These are phyloP conservation scores for Bombylius discolor DNA, from an alignment of 2,888 invertebrate species.

Conservation along the genomic window DNA sequence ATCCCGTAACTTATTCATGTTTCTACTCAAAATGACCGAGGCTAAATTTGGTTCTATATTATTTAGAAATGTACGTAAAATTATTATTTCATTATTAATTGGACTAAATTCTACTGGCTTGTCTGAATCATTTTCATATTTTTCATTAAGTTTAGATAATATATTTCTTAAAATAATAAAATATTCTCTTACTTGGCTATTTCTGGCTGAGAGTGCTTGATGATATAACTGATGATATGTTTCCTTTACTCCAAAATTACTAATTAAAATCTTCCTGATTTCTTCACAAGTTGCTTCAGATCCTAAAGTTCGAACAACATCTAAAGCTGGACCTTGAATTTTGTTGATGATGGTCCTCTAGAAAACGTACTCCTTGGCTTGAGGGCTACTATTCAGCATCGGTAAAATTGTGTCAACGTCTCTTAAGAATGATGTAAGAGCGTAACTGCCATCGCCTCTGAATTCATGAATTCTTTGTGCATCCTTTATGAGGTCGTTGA, in stretches of 20 bases:
- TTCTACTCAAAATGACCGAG: slow-evolving; percentile 12
- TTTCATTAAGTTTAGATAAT: slow-evolving; percentile 14
- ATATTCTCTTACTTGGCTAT: slow-evolving; percentile 13
- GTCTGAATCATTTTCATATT: slow-evolving; percentile 10
- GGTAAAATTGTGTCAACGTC: no score
- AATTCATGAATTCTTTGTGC: no score
- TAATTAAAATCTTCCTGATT: slow-evolving; percentile 10
- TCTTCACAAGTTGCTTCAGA: slow-evolving; percentile 9
- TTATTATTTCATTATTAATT: slow-evolving; percentile 11
- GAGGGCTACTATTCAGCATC: no score
- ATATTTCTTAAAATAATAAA: slow-evolving; percentile 12
- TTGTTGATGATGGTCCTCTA: slow-evolving; percentile 2
- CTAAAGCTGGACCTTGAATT: slow-evolving; percentile 5
- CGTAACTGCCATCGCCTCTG: no score
- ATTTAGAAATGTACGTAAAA: slow-evolving; percentile 13
- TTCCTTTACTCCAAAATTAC: slow-evolving; percentile 9
- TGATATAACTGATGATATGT: slow-evolving; percentile 9
- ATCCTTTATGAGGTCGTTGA: no score
- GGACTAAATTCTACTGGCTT: slow-evolving; percentile 14
- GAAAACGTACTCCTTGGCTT: not conserved
- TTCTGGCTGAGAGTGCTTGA: slow-evolving; percentile 7
- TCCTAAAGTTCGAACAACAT: slow-evolving; percentile 11
- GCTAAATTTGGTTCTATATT: slow-evolving; percentile 9
- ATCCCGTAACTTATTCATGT: slow-evolving; percentile 10
- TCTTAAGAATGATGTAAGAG: no score